Evolutionary conservation across 2,797 vertebrate species (phyloP).

Genomic region (Cyprinella venusta): DNA sequence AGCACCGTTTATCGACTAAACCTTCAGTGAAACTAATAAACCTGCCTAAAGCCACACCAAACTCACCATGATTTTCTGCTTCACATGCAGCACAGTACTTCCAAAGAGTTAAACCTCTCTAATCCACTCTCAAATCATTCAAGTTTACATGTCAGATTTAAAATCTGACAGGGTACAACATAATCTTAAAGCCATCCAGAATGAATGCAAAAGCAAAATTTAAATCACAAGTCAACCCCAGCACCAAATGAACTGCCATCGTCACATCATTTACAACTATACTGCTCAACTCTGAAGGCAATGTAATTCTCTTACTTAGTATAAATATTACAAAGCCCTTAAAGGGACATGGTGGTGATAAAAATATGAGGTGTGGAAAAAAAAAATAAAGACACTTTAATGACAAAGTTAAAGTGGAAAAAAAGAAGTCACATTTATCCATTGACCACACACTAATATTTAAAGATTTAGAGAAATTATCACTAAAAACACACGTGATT

Average conservation of each 20-base stretch:
- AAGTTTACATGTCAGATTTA: conserved; percentile 32
- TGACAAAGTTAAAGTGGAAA: too few relatives aligned
- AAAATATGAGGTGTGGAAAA: too few relatives aligned
- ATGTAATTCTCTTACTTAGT: background rate
- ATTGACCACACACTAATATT: background rate
- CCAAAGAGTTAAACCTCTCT: conserved; percentile 41
- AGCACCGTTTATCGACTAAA: conserved; percentile 52
- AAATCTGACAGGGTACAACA: conserved; percentile 11
- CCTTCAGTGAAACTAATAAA: conserved; percentile 50
- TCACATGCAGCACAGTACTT: conserved; percentile 27
- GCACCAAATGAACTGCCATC: conserved; percentile 11
- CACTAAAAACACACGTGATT: background rate
- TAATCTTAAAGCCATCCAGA: conserved; percentile 29
- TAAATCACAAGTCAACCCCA: conserved; percentile 51
- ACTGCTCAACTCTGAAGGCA: background rate
- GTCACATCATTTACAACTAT: conserved; percentile 15
- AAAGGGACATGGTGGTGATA: too few relatives aligned
- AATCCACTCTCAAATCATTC: conserved; percentile 45
- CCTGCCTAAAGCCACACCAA: conserved; percentile 43
- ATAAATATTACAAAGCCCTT: too few relatives aligned
- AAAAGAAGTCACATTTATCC: background rate
- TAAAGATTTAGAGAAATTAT: background rate
- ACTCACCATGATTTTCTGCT: conserved; percentile 24
- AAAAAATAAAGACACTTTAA: too few relatives aligned
- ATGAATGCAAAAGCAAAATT: conserved; percentile 36